Percentiles rank a stretch among this genome's conserved stretches.
These are phyloP conservation scores for Sebastes melanostomus DNA, from an alignment of 2,797 vertebrate species.

Conservation along the genomic window DNA sequence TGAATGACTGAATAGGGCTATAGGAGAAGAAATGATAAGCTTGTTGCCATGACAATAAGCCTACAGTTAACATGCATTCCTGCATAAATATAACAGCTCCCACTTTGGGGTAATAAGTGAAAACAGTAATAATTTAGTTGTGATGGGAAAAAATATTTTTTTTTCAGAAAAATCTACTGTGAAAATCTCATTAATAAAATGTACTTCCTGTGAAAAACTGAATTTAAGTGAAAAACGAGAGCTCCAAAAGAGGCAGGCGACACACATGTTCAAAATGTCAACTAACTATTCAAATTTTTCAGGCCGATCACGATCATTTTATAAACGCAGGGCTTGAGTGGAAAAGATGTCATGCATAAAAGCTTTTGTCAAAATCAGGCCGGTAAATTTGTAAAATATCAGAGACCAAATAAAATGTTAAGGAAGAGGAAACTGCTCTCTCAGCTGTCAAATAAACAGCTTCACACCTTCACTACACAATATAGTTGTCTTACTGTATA, in stretches of 20 bases:
- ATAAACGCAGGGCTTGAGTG: neutral
- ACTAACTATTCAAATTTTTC: slow-evolving; percentile 12
- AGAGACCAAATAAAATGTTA: neutral
- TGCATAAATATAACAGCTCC: slow-evolving; percentile 42
- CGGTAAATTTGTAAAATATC: neutral
- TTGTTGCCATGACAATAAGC: slow-evolving; percentile 76
- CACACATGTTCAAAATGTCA: neutral
- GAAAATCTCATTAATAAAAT: slow-evolving; percentile 14
- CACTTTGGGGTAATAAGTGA: slow-evolving; percentile 41
- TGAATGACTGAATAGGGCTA: slow-evolving; percentile 48
- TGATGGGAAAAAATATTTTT: neutral
- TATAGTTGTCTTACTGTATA: neutral
- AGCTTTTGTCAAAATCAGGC: neutral
- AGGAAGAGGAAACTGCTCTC: neutral
- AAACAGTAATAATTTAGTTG: slow-evolving; percentile 42
- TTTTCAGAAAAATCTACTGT: slow-evolving; percentile 12
- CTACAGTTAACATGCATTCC: slow-evolving; percentile 49
- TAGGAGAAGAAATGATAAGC: slow-evolving; percentile 50
- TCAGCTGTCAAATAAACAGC: neutral
- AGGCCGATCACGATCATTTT: neutral
- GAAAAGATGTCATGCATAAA: neutral
- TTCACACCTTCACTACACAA: neutral
- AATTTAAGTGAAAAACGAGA: slow-evolving; percentile 4
- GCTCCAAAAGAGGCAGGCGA: neutral
- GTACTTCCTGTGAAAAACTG: neutral